A percentile compares a stretch with the other conserved stretches of the same genome.
These are phyloP conservation scores for Heptranchias perlo DNA, from an alignment of 2,113 vertebrate genomes.

Conservation along the genomic window DNA sequence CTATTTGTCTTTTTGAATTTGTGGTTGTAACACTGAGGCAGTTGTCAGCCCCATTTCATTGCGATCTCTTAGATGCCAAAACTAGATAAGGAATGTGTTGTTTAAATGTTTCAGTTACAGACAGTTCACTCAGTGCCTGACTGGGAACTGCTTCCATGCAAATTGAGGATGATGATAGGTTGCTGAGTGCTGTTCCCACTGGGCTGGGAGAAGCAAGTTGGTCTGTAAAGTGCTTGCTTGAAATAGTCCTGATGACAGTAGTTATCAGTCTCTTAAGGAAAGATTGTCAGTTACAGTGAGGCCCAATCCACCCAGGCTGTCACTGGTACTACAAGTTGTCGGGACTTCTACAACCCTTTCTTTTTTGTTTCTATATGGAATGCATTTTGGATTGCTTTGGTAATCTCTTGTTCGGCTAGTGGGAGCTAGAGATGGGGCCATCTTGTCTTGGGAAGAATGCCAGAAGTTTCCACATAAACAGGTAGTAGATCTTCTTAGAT, in stretches of 20 bases:
- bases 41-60: not conserved
- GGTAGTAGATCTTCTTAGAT: not conserved
- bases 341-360: not conserved
- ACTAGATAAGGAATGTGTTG: not conserved
- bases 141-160: not conserved
- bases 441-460: not conserved
- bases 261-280: not conserved
- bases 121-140: not conserved
- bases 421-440: not conserved
- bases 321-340: not conserved
- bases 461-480: not conserved
- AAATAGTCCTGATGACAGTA: not conserved
- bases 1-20: not conserved
- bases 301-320: not conserved
- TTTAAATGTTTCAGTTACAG: not conserved
- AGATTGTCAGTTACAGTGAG: not conserved
- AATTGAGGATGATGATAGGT: not conserved
- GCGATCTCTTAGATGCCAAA: not conserved
- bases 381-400: not conserved
- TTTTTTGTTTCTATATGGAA: not conserved
- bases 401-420: not conserved
- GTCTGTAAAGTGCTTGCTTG: not conserved
- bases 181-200: not conserved
- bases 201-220: not conserved
- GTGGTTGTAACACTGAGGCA: not conserved